These are phyloP conservation scores for Lichenostomus cassidix DNA, from an alignment of 2,113 vertebrate genomes.

Conservation along the genomic window DNA sequence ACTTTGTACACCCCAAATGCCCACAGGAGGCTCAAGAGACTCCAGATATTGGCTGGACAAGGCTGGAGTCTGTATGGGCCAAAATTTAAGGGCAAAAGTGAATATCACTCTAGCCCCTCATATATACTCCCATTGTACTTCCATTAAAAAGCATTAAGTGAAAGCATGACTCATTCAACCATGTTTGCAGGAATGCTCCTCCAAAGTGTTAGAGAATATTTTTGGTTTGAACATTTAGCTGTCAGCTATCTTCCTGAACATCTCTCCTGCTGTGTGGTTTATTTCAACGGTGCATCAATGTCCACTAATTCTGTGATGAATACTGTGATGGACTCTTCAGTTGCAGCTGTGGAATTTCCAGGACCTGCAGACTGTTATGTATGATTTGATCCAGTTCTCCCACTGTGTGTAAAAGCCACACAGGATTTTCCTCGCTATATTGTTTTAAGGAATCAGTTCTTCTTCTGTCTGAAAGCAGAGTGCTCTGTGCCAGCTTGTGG, in stretches of 20 bases:
- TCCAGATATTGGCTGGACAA: not conserved
- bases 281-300: not conserved
- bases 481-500: not conserved
- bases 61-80: not conserved
- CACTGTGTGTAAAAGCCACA: not conserved
- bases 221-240: not conserved
- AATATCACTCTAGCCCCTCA: not conserved
- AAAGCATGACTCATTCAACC: not conserved
- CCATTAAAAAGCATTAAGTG: not conserved
- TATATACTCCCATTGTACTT: not conserved
- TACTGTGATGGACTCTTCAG: too few species aligned
- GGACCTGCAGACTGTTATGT: not conserved
- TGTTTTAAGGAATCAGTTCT: not conserved
- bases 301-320: not conserved
- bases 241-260: not conserved
- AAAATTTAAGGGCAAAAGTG: not conserved
- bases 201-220: not conserved
- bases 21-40: rapidly evolving
- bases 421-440: not conserved
- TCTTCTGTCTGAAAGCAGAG: not conserved
- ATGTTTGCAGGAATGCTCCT: not conserved
- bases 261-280: not conserved
- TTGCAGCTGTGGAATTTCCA: not conserved
- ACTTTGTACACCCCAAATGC: not conserved
- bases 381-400: not conserved